Evolutionary conservation across 2,113 vertebrate genomes (phyloP), one percentile per base, ranked within the genome.

Genomic region (Lagenorhynchus albirostris): DNA sequence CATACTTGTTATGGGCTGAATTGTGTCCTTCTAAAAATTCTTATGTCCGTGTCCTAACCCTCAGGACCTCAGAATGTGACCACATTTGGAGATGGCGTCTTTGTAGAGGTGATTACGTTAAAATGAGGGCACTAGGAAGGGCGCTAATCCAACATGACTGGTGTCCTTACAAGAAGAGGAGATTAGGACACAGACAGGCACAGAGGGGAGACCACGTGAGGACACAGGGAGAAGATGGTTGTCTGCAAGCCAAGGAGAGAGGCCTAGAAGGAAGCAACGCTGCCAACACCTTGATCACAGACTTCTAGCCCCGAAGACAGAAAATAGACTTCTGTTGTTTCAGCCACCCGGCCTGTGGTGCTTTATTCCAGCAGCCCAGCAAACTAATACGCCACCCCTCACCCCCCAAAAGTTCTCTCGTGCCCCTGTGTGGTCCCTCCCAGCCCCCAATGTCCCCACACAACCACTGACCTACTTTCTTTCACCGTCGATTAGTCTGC

Each of bases 111-210:
- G 17, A 41, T 58, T 0, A 38, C 0, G 2, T 41, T 41, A 41
- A 58, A 41, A 87, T 10, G 20, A 87, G 85, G 17, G 31, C 67
- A 9, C 85, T 6, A 58, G 67, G 2, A 53, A 23, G 65, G 6
- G 20, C 2, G 0, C 55, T 58, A 58, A 58, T 58, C 20, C 55
- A 58, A 58, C 55, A 21, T 18, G 89, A 33, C 18, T 4, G 23
- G 29, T 6, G 50, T 33, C 29, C 50, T 80, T 80, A 25, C 5
- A 6, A 91, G 63, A 31, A 80, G 36, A 41, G n/a, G 25, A 38
- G 26, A 38, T 25, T 2, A 3, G 36, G 63, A 58, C 50, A 20
- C 7, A 26, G 63, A n/a, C n/a, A 18, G 0, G 0, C 18, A 0
- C 88, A 2, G 25, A 79, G 26, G 50, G 76, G 12, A 0, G 20